A percentile compares a stretch with the other conserved stretches of the same genome.
These are phyloP conservation scores for Arrhamphus sclerolepis DNA, from an alignment of 2,797 vertebrate species.

Conservation along the genomic window DNA sequence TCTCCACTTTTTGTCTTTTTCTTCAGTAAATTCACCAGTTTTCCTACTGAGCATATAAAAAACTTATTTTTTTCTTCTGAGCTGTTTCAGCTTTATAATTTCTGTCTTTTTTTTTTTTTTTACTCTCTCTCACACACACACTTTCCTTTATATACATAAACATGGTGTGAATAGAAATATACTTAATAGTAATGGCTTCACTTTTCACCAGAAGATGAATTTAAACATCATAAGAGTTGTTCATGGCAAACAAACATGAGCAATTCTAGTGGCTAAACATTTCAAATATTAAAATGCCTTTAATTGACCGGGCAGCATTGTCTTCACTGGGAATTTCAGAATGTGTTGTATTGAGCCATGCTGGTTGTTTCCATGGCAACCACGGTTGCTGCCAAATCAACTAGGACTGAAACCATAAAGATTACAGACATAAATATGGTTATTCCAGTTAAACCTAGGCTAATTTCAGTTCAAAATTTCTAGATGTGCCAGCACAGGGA, in stretches of 20 bases:
- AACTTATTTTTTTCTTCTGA: background rate
- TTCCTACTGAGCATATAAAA: background rate
- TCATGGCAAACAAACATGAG: too few relatives aligned
- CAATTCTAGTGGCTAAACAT: background rate
- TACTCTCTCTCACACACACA: too few relatives aligned
- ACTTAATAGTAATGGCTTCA: too few relatives aligned
- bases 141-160: too few relatives aligned
- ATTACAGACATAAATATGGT: conserved; percentile 11
- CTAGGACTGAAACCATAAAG: background rate
- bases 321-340: background rate
- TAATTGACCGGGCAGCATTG: too few relatives aligned
- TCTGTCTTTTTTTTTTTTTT: background rate
- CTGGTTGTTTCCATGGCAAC: conserved; percentile 13
- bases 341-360: background rate
- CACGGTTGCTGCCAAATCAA: background rate
- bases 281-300: too few relatives aligned
- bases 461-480: background rate
- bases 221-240: background rate
- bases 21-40: background rate
- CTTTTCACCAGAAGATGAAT: background rate
- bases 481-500: background rate
- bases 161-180: too few relatives aligned
- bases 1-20: background rate
- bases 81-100: too few relatives aligned
- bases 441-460: background rate